Percentiles rank a stretch among this genome's conserved stretches.
These are phyloP conservation scores for Hypsibius dujardini DNA, from an alignment of 1,140 invertebrate genomes.

Conservation along the genomic window DNA sequence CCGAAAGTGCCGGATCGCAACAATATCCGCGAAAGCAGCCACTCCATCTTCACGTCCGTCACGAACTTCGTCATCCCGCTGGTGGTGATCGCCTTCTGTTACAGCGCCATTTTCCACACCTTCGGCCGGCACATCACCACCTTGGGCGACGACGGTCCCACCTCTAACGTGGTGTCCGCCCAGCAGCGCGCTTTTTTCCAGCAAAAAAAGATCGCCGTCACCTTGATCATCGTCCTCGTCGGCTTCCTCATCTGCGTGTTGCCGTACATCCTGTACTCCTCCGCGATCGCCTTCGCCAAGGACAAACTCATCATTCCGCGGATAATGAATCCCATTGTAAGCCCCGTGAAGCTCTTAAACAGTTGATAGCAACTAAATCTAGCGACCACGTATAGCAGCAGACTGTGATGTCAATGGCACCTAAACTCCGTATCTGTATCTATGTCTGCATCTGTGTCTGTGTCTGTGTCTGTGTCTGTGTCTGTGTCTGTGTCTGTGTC, in stretches of 20 bases:
- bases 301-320: slow-evolving; percentile 28
- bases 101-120: slow-evolving; percentile 34
- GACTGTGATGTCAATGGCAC: no score
- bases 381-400: no score
- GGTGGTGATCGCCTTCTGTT: slow-evolving; percentile 34
- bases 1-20: slow-evolving; percentile 30
- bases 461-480: no score
- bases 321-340: slow-evolving; percentile 35
- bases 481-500: no score
- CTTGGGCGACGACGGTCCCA: slow-evolving; percentile 22
- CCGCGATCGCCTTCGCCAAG: slow-evolving; percentile 28
- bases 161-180: not conserved
- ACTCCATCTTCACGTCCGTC: slow-evolving; percentile 31
- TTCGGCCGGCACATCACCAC: slow-evolving; percentile 32
- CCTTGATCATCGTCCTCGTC: slow-evolving; percentile 35
- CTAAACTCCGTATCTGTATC: no score
- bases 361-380: no score
- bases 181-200: slow-evolving; percentile 29
- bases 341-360: slow-evolving; percentile 15
- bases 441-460: no score
- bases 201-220: slow-evolving; percentile 35
- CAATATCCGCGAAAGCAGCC: slow-evolving; percentile 28
- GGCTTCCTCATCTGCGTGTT: slow-evolving; percentile 35
- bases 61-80: slow-evolving; percentile 31
- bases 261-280: slow-evolving; percentile 35